Percentiles rank a stretch among this genome's conserved stretches.
Conservation (phyloP, 2,797 vertebrate genomes). For the Onychomys leucogaster region DNA sequence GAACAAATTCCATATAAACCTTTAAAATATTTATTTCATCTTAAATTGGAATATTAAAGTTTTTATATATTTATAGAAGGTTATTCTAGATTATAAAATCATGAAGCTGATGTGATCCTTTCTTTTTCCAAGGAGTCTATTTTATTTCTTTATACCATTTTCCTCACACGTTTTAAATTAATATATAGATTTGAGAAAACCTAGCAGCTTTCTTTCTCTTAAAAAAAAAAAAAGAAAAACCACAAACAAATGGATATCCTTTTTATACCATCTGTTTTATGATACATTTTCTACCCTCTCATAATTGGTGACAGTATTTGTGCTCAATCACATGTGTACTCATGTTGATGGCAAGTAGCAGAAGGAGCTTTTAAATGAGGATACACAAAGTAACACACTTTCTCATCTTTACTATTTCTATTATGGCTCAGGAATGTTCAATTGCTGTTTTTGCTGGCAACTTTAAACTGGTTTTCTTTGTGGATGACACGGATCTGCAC, state of each 20-base stretch:
- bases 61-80: background rate
- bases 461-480: background rate
- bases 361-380: background rate
- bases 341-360: slow-evolving; percentile 65
- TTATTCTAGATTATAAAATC: background rate
- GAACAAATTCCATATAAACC: background rate
- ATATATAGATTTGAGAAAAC: slow-evolving; percentile 67
- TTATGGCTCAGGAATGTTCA: background rate
- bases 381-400: background rate
- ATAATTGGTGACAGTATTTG: slow-evolving; percentile 70
- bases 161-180: slow-evolving; percentile 74
- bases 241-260: slow-evolving; percentile 66
- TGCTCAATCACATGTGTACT: slow-evolving; percentile 57
- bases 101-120: slow-evolving; percentile 1
- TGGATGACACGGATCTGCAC: slow-evolving; percentile 6
- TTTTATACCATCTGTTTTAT: slow-evolving; percentile 62
- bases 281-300: background rate
- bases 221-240: slow-evolving; percentile 1
- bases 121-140: background rate
- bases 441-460: slow-evolving; percentile 24
- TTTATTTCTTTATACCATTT: background rate
- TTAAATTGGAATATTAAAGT: background rate
- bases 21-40: background rate
- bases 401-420: slow-evolving; percentile 72
- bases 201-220: background rate